Conservation (phyloP, 2,888 invertebrate species). For the Mesochorus sp. region DNA sequence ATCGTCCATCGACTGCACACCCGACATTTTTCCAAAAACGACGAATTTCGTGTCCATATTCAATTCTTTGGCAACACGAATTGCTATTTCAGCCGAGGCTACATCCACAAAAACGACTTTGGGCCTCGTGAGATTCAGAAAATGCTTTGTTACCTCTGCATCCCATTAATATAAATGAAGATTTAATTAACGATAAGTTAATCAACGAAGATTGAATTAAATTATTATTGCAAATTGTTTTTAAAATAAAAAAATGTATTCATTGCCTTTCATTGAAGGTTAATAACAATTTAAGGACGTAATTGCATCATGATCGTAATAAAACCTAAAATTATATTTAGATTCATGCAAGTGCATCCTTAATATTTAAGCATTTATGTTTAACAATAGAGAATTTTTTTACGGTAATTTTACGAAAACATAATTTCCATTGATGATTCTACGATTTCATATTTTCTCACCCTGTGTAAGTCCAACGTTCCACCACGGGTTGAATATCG, state of each 20-base stretch:
- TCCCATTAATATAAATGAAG: not conserved
- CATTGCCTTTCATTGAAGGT: too few species aligned
- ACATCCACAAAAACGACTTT: conserved; percentile 61
- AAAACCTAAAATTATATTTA: too few species aligned
- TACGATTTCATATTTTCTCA: conserved; percentile 19
- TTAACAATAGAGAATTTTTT: too few species aligned
- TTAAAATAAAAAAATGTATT: not conserved
- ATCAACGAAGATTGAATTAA: not conserved
- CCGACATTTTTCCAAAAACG: conserved; percentile 52
- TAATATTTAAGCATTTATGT: too few species aligned
- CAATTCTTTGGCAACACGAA: conserved; percentile 46
- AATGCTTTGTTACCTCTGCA: conserved; percentile 47
- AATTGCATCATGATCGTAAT: too few species aligned
- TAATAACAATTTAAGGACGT: too few species aligned
- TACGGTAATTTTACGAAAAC: too few species aligned
- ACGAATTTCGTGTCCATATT: conserved; percentile 57
- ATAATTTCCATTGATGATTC: not conserved
- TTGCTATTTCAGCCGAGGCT: conserved; percentile 13
- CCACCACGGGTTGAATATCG: conserved; percentile 64
- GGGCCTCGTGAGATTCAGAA: conserved; percentile 54
- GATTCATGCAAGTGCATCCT: too few species aligned
- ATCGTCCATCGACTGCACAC: conserved; percentile 52
- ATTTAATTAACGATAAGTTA: not conserved
- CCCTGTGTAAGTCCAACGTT: conserved; percentile 54
- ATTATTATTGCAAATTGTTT: not conserved